A percentile compares a stretch with the other conserved stretches of the same genome.
phyloP scores from a whole-genome alignment of 1,140 invertebrate species.

The Magallana gigas region DNA sequence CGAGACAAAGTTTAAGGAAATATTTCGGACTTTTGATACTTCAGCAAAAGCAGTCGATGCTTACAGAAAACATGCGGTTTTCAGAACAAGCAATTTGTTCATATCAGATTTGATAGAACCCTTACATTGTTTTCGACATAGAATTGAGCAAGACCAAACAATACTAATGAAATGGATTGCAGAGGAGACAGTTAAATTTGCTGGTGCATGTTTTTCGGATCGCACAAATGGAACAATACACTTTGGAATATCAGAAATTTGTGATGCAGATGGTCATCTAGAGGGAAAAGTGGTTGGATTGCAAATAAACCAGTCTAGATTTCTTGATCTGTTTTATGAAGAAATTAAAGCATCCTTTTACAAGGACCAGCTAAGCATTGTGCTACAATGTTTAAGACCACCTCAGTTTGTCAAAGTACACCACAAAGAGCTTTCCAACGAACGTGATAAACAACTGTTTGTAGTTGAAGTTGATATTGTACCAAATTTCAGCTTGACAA shows the following conservation, averaged over 20 bases:
- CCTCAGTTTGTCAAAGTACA: slow-evolving; percentile 61
- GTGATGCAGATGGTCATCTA: slow-evolving; percentile 25
- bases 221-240: slow-evolving; percentile 66
- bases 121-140: background rate
- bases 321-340: slow-evolving; percentile 48
- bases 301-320: slow-evolving; percentile 39
- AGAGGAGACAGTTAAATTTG: slow-evolving; percentile 57
- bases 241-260: slow-evolving; percentile 58
- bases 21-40: slow-evolving; percentile 20
- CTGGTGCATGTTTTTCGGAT: slow-evolving; percentile 63
- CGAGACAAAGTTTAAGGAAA: slow-evolving; percentile 19
- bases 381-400: slow-evolving; percentile 56
- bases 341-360: slow-evolving; percentile 51
- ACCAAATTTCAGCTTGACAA: slow-evolving; percentile 42
- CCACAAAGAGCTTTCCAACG: background rate
- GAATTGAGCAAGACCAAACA: background rate
- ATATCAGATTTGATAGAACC: slow-evolving; percentile 20
- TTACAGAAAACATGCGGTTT: slow-evolving; percentile 1
- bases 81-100: slow-evolving; percentile 3
- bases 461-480: slow-evolving; percentile 66
- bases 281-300: slow-evolving; percentile 63
- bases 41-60: background rate
- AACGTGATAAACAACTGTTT: background rate
- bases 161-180: slow-evolving; percentile 46
- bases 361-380: slow-evolving; percentile 48